These are phyloP conservation scores for Xenentodon cancila DNA, from an alignment of 2,797 vertebrate genomes.

Conservation along the genomic window DNA sequence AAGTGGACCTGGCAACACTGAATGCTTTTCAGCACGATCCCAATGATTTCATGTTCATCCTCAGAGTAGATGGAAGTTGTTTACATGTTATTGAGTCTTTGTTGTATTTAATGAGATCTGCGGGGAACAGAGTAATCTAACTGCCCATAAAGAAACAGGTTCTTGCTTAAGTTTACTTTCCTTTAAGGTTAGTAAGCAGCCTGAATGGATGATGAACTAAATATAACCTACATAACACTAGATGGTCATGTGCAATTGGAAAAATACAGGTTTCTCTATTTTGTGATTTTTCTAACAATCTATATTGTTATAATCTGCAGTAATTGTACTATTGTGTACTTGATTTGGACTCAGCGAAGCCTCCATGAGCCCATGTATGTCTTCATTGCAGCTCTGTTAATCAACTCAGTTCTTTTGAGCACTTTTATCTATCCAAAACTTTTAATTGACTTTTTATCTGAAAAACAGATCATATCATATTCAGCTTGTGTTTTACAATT, in stretches of 20 bases:
- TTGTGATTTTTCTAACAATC: conserved; percentile 17
- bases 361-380: conserved; percentile 52
- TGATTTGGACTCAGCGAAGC: conserved; percentile 33
- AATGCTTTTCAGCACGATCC: too few species aligned
- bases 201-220: neutral
- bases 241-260: conserved; percentile 3
- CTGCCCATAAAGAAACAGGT: too few species aligned
- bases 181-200: neutral
- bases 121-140: neutral
- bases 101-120: neutral
- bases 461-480: neutral
- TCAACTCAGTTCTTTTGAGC: neutral
- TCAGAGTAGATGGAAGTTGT: too few species aligned
- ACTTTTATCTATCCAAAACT: conserved; percentile 6
- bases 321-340: conserved; percentile 36
- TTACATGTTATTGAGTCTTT: too few species aligned
- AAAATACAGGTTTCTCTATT: conserved; percentile 21
- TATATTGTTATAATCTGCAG: conserved; percentile 42
- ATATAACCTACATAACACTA: conserved; percentile 7
- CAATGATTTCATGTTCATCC: too few species aligned
- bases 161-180: too few species aligned
- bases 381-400: conserved; percentile 50
- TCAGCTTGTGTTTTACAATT: conserved; percentile 18
- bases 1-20: too few species aligned
- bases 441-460: conserved; percentile 14